Conservation (phyloP, 2,888 invertebrate genomes). For the Latrodectus elegans region DNA sequence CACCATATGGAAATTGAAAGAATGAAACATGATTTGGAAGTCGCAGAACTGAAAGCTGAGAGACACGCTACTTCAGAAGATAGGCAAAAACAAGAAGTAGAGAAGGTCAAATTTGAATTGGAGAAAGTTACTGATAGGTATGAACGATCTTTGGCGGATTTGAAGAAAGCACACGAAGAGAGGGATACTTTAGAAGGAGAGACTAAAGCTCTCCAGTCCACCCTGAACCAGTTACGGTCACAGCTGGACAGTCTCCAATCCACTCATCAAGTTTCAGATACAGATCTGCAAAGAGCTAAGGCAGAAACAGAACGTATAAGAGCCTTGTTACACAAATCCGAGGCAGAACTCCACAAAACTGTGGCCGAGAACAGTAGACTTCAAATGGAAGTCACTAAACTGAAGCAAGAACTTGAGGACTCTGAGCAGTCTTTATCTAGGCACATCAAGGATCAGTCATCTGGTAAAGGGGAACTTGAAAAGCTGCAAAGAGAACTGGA, state of each 20-base stretch:
- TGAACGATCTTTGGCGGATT: constrained; percentile 71
- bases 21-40: constrained; percentile 65
- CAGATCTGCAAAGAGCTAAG: constrained; percentile 62
- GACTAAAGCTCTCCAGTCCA: constrained; percentile 85
- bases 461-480: constrained; percentile 54
- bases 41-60: constrained; percentile 61
- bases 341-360: constrained; percentile 71
- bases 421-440: constrained; percentile 63
- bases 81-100: constrained; percentile 65
- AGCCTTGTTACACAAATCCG: constrained; percentile 71
- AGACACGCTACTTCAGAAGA: constrained; percentile 64
- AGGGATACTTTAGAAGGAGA: constrained; percentile 80
- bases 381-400: constrained; percentile 71
- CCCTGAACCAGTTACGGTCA: constrained; percentile 81
- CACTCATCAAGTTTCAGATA: constrained; percentile 54
- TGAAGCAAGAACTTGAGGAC: constrained; percentile 71
- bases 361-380: constrained; percentile 71
- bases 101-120: constrained; percentile 79
- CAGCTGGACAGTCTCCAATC: constrained; percentile 65
- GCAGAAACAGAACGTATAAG: constrained; percentile 70
- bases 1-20: constrained; percentile 66
- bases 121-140: constrained; percentile 77
- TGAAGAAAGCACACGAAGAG: constrained; percentile 70
- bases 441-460: constrained; percentile 56
- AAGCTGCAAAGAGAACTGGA: constrained; percentile 60